phyloP scores from a whole-genome alignment of 1,140 invertebrate species.

The Drosophila sp. region DNA sequence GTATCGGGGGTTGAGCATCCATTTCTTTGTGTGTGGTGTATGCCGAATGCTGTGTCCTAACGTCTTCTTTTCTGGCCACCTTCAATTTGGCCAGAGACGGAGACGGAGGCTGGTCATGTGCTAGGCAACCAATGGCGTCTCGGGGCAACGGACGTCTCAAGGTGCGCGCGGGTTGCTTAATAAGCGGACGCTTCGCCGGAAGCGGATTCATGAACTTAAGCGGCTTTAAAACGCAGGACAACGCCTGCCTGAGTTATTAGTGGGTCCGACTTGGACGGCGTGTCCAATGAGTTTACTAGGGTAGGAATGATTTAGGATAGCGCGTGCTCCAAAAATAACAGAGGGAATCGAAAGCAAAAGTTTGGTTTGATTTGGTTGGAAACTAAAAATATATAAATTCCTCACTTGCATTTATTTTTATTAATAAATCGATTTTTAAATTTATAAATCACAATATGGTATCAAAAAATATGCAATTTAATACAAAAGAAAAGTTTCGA shows the following conservation, averaged over 20 bases:
- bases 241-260: slow-evolving; percentile 41
- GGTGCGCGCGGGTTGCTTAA: slow-evolving; percentile 70
- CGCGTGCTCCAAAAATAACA: background rate
- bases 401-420: too few species aligned
- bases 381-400: too few species aligned
- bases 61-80: slow-evolving; percentile 52
- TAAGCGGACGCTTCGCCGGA: slow-evolving; percentile 58
- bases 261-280: slow-evolving; percentile 21
- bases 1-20: slow-evolving; percentile 9
- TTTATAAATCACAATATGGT: too few species aligned
- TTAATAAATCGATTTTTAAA: too few species aligned
- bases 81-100: slow-evolving; percentile 12
- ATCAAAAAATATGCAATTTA: background rate
- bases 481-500: background rate
- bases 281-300: slow-evolving; percentile 46
- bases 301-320: slow-evolving; percentile 44
- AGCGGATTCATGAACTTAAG: slow-evolving; percentile 63
- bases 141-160: slow-evolving; percentile 46
- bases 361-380: too few species aligned
- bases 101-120: slow-evolving; percentile 21
- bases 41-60: slow-evolving; percentile 39
- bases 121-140: slow-evolving; percentile 51
- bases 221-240: slow-evolving; percentile 69
- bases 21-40: slow-evolving; percentile 56
- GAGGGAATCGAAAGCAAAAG: background rate